Evolutionary conservation across 2,797 vertebrate species (phyloP).

Genomic region (Gymnothorax reevesii): DNA sequence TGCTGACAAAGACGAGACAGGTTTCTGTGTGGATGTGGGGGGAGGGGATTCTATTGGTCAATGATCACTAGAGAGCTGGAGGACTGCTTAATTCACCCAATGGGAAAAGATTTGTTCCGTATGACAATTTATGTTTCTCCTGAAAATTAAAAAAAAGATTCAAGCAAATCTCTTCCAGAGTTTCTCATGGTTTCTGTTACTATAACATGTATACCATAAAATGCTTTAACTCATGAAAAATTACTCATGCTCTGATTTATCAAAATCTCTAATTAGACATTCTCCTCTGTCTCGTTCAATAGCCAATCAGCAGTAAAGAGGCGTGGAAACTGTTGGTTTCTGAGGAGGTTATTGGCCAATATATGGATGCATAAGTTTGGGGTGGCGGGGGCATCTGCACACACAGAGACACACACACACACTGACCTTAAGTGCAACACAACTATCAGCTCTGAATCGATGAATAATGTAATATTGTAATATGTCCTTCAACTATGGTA

Average conservation of each 20-base stretch:
- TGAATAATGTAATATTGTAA: slow-evolving; percentile 49
- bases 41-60: not conserved
- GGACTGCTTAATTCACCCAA: not conserved
- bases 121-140: not conserved
- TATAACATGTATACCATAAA: not conserved
- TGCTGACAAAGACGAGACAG: not conserved
- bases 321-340: not conserved
- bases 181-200: not conserved
- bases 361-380: not conserved
- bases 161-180: not conserved
- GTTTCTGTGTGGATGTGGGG: not conserved
- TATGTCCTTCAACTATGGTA: slow-evolving; percentile 51
- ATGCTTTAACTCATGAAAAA: no score
- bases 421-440: slow-evolving; percentile 25
- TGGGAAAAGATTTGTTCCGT: not conserved
- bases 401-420: slow-evolving; percentile 30
- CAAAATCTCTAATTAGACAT: not conserved
- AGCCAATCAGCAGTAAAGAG: not conserved
- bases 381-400: not conserved
- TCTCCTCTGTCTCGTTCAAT: not conserved
- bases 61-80: not conserved
- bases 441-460: slow-evolving; percentile 50
- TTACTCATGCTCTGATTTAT: slow-evolving; percentile 38
- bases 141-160: not conserved
- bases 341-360: slow-evolving; percentile 54